A percentile compares a stretch with the other conserved stretches of the same genome.
Conservation (phyloP, 2,113 vertebrate genomes). For the Rana temporaria region DNA sequence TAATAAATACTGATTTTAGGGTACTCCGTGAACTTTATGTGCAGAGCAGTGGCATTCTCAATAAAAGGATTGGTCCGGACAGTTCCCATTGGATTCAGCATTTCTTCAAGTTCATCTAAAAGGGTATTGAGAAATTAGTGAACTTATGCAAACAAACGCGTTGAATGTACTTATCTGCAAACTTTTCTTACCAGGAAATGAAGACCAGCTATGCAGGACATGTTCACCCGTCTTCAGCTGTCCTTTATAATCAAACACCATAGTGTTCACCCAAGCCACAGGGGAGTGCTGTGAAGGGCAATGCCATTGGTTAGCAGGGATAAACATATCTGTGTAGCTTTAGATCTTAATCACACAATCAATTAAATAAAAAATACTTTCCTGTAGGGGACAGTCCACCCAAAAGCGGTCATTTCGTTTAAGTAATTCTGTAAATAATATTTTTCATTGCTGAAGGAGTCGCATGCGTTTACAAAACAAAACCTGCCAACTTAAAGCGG, state of each 20-base stretch:
- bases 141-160: not conserved
- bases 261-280: conserved; percentile 98
- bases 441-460: too few relatives aligned
- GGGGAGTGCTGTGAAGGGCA: conserved; percentile 86
- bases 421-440: too few relatives aligned
- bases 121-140: conserved; percentile 27
- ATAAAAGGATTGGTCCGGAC: conserved; percentile 95
- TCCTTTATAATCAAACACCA: conserved; percentile 98
- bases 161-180: not conserved
- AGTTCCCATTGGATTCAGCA: conserved; percentile 98
- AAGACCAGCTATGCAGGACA: conserved; percentile 93
- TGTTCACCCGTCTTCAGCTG: conserved; percentile 90
- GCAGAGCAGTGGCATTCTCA: conserved; percentile 93
- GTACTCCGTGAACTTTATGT: conserved; percentile 91
- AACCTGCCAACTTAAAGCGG: too few relatives aligned
- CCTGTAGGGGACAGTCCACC: too few relatives aligned
- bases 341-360: too few relatives aligned
- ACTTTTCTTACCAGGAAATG: conserved; percentile 88
- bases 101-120: conserved; percentile 98
- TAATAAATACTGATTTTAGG: conserved; percentile 83
- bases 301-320: not conserved
- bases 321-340: too few relatives aligned
- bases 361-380: too few relatives aligned
- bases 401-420: too few relatives aligned
- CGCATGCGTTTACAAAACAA: too few relatives aligned